These are phyloP conservation scores for Rhinatrema bivittatum DNA, from an alignment of 2,797 vertebrate species.

Conservation along the genomic window DNA sequence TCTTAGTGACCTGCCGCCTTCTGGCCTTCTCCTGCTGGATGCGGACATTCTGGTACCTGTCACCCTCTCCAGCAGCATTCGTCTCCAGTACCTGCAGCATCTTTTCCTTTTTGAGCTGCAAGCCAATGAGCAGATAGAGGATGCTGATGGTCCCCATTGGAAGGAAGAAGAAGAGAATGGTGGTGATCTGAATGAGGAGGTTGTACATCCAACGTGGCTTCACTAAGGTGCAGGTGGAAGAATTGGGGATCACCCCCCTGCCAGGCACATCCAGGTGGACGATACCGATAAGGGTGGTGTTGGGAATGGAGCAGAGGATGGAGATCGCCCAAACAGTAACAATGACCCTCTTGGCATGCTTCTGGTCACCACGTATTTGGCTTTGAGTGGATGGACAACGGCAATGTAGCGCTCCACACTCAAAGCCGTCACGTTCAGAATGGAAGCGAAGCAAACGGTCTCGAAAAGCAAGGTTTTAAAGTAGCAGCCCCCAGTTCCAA, in stretches of 20 bases:
- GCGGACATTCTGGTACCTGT: slow-evolving; percentile 44
- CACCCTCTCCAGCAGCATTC: slow-evolving; percentile 24
- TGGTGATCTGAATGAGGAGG: slow-evolving; percentile 78
- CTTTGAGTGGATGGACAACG: slow-evolving; percentile 81
- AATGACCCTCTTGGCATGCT: slow-evolving; percentile 78
- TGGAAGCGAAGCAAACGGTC: slow-evolving; percentile 86
- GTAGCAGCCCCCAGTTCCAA: slow-evolving; percentile 75
- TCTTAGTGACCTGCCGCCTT: slow-evolving; percentile 88
- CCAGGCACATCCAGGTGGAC: slow-evolving; percentile 42
- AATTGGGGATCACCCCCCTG: slow-evolving; percentile 53
- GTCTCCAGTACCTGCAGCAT: slow-evolving; percentile 57
- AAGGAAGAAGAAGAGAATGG: slow-evolving; percentile 80
- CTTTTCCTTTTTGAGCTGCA: slow-evolving; percentile 74
- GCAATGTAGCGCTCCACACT: slow-evolving; percentile 90
- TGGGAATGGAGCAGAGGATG: slow-evolving; percentile 79
- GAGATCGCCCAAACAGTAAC: slow-evolving; percentile 73
- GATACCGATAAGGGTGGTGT: slow-evolving; percentile 84
- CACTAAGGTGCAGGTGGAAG: slow-evolving; percentile 69
- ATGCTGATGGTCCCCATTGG: slow-evolving; percentile 83
- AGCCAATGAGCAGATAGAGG: slow-evolving; percentile 82
- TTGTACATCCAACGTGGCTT: slow-evolving; percentile 74
- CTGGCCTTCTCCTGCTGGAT: slow-evolving; percentile 60
- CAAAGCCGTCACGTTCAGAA: slow-evolving; percentile 84
- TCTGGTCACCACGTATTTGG: slow-evolving; percentile 78
- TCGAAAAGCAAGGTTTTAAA: slow-evolving; percentile 87